Evolutionary conservation across 1,140 invertebrate species (phyloP).

Genomic region (Bradysia coprophila): DNA sequence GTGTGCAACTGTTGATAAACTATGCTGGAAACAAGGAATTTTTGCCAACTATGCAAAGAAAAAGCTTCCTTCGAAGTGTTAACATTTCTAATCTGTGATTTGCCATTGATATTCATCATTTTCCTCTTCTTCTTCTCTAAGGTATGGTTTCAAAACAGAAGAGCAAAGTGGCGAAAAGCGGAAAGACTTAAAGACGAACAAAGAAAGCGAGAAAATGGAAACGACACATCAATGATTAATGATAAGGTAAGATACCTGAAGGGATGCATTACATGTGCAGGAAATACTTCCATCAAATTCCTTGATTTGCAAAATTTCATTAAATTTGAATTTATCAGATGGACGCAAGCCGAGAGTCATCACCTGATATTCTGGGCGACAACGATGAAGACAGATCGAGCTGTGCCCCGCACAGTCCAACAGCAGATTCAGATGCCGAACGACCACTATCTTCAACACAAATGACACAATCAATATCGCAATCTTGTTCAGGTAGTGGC

Average conservation of each 20-base stretch:
- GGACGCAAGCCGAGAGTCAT: constrained; percentile 16
- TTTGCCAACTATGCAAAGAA: too few relatives aligned
- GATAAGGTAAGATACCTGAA: constrained; percentile 25
- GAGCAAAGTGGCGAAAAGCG: constrained; percentile 86
- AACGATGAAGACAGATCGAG: constrained; percentile 18
- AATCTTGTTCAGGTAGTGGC: constrained; percentile 20
- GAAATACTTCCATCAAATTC: too few relatives aligned
- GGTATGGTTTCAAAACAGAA: constrained; percentile 91
- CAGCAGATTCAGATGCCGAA: constrained; percentile 17
- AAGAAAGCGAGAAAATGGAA: constrained; percentile 56
- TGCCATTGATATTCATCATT: background rate
- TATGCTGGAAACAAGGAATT: too few relatives aligned
- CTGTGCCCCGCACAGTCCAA: constrained; percentile 3
- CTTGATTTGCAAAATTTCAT: too few relatives aligned
- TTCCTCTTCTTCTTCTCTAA: constrained; percentile 22
- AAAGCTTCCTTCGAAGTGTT: too few relatives aligned
- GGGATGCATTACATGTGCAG: too few relatives aligned
- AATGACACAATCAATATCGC: constrained; percentile 17
- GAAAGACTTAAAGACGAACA: constrained; percentile 81
- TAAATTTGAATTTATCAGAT: too few relatives aligned
- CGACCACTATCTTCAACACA: constrained; percentile 20
- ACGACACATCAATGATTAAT: constrained; percentile 28
- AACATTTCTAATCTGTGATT: too few relatives aligned
- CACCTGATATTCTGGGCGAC: constrained; percentile 22
- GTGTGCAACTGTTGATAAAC: too few relatives aligned